Percentiles rank a stretch among this genome's conserved stretches.
phyloP scores from a whole-genome alignment of 2,113 vertebrate genomes.

The Chelonoidis abingdonii region DNA sequence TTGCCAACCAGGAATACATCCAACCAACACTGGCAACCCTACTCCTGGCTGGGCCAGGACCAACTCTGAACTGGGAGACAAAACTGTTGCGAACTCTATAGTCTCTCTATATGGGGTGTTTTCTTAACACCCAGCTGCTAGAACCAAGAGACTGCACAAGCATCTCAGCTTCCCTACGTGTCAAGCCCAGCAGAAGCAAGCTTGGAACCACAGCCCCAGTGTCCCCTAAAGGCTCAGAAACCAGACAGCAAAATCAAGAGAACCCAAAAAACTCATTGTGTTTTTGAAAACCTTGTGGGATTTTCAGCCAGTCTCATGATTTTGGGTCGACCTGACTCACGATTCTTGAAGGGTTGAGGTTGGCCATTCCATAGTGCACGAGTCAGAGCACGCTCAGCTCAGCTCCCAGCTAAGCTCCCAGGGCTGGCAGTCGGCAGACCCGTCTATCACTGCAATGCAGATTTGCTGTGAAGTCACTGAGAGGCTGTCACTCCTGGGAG shows the following conservation, averaged over 20 bases:
- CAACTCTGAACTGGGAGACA: no score
- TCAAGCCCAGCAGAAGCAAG: not conserved
- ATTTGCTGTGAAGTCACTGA: not conserved
- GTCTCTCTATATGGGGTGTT: fast-evolving
- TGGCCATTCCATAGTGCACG: fast-evolving
- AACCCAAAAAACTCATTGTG: not conserved
- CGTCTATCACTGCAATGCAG: not conserved
- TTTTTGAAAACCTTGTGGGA: not conserved
- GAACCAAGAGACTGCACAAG: not conserved
- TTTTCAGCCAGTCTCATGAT: not conserved
- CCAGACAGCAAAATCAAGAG: not conserved
- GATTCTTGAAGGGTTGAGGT: not conserved
- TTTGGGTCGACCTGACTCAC: not conserved
- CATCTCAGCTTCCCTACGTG: fast-evolving
- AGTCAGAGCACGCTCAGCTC: not conserved
- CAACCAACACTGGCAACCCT: no score
- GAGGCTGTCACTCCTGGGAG: not conserved
- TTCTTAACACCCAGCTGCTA: fast-evolving
- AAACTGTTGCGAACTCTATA: not conserved
- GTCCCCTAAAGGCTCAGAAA: not conserved
- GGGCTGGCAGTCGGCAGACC: not conserved
- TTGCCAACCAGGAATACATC: no score
- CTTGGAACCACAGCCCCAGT: not conserved
- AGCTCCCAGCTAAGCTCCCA: not conserved
- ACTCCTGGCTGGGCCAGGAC: no score